Evolutionary conservation across 2,797 vertebrate species (phyloP), one percentile per base, ranked within the genome.

Genomic region (Hoplostethus atlanticus): DNA sequence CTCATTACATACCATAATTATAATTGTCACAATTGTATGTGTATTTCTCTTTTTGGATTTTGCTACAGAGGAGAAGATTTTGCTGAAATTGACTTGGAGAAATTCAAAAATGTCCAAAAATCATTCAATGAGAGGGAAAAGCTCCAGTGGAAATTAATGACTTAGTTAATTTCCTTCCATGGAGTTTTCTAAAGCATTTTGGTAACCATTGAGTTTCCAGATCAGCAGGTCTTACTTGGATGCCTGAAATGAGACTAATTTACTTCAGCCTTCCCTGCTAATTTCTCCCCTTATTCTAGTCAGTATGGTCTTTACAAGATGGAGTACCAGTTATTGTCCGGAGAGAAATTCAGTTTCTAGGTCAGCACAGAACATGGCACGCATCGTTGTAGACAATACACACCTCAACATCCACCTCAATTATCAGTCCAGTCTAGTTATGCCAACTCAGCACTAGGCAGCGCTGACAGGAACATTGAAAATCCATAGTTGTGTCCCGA

Each of bases 161-260:
- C 42, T 5, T 7, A 38, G 8, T 6, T 8, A 47, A 25, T 55
- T 38, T 63, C 8, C 17, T 63, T 28, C 48, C n/a, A 5, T 21
- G 28, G 28, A 5, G 15, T 34, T n/a, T 50, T 30, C 15, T 9
- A 17, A 61, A 46, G 58, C n/a, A 7, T 21, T 15, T 51, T 21
- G 11, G 31, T 10, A n/a, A 13, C 34, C 31, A 12, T 44, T 28
- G 4, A 63, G 17, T 50, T 47, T 71, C n/a, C 40, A 62, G 40
- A 34, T 56, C 44, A 56, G 17, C 51, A 28, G 52, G 51, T 62
- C n/a, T 54, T 62, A 52, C 53, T 25, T 38, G 36, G 68, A 46
- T 46, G 11, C 7, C 25, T 25, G 28, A 28, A 51, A 54, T 36
- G 40, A 62, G 12, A 46, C 28, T 51, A 12, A 71, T 63, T 56